phyloP scores from a whole-genome alignment of 2,113 vertebrate species.

The Lepisosteus osseus region DNA sequence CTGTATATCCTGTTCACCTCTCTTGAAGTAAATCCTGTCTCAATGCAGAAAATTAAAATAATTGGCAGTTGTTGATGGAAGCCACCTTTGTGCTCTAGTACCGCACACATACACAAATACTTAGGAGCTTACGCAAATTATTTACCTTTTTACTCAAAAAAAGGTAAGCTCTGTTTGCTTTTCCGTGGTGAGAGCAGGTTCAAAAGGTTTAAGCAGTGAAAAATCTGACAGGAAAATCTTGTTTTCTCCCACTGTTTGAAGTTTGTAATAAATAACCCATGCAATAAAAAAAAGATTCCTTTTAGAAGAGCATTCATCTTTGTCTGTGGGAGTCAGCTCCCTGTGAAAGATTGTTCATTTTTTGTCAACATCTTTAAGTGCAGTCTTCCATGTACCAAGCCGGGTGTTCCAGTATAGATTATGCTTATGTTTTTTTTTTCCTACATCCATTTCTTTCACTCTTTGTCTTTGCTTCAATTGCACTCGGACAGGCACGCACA shows the following conservation, averaged over 20 bases:
- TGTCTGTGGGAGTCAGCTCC: conserved; percentile 2
- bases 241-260: conserved; percentile 1
- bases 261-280: background rate
- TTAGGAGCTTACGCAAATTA: too few relatives aligned
- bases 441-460: conserved; percentile 15
- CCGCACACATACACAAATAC: too few relatives aligned
- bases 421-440: background rate
- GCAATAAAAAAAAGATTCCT: conserved; percentile 3
- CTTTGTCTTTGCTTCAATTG: conserved; percentile 49
- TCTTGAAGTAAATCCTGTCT: conserved; percentile 29
- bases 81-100: too few relatives aligned
- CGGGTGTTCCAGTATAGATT: background rate
- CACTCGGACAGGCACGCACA: conserved; percentile 51
- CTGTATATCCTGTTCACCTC: conserved; percentile 39
- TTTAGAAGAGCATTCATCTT: conserved; percentile 17
- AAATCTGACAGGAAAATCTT: background rate
- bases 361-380: conserved; percentile 5
- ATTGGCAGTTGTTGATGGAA: too few relatives aligned
- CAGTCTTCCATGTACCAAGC: background rate
- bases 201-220: background rate
- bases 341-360: background rate
- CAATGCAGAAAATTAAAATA: too few relatives aligned
- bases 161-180: background rate
- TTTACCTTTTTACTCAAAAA: background rate
- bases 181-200: background rate